phyloP scores from a whole-genome alignment of 2,113 vertebrate genomes.

The Sciurus niger region DNA sequence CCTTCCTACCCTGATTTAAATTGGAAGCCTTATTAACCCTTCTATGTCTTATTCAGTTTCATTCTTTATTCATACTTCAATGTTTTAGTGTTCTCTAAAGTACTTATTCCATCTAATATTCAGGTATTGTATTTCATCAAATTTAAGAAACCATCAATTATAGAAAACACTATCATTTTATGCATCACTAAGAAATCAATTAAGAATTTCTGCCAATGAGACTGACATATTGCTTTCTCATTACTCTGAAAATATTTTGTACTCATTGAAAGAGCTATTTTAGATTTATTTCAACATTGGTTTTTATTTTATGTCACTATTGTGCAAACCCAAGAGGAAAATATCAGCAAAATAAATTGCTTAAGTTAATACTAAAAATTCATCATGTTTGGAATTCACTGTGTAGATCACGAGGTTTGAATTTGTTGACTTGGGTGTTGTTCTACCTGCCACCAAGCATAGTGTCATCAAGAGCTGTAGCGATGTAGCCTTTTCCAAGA shows the following conservation, averaged over 20 bases:
- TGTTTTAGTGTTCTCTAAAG: neutral
- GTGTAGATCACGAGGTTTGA: neutral
- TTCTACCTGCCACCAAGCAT: neutral
- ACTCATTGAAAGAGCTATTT: neutral
- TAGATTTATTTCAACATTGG: neutral
- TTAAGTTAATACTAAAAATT: neutral
- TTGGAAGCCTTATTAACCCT: neutral
- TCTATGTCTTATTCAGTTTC: too few species aligned
- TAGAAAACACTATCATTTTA: neutral
- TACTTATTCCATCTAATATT: neutral
- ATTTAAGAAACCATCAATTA: conserved; percentile 7
- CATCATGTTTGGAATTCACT: neutral
- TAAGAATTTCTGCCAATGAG: neutral
- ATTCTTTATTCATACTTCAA: neutral
- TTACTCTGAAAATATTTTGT: conserved; percentile 16
- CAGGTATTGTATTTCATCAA: neutral
- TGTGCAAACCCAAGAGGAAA: neutral
- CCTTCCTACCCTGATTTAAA: neutral
- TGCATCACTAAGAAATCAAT: neutral
- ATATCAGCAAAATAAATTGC: neutral
- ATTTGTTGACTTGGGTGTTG: neutral
- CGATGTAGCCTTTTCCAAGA: neutral
- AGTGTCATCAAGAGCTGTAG: neutral
- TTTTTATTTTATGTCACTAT: conserved; percentile 20
- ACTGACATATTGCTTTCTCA: neutral